These are phyloP conservation scores for Rhineura floridana DNA, from an alignment of 2,113 vertebrate genomes.

Conservation along the genomic window DNA sequence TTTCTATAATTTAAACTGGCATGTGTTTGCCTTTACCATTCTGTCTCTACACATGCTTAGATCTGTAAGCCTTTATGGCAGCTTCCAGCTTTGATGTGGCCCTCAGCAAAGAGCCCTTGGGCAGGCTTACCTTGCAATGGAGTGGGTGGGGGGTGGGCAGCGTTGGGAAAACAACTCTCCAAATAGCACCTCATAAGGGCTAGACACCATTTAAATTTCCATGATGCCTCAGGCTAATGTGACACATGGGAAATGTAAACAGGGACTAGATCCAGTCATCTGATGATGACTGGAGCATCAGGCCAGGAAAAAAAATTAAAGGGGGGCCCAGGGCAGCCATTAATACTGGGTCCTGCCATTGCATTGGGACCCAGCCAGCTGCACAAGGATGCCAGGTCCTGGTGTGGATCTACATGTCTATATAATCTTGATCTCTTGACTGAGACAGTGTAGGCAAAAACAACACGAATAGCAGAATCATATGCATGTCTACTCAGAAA, in stretches of 20 bases:
- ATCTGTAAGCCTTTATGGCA: not conserved
- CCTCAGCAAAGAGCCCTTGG: too few species aligned
- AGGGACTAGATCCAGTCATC: not conserved
- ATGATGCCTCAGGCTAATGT: not conserved
- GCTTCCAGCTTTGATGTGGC: not conserved
- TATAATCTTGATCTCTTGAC: not conserved
- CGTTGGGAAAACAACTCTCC: not conserved
- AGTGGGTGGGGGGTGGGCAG: too few species aligned
- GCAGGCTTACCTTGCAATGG: too few species aligned
- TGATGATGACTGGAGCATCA: not conserved
- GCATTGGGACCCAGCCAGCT: not conserved
- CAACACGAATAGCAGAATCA: not conserved
- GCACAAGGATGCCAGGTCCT: not conserved
- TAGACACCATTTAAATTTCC: not conserved
- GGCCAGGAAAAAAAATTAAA: not conserved
- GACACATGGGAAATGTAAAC: not conserved
- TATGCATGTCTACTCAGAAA: too few species aligned
- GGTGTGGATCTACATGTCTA: not conserved
- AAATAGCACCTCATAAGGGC: not conserved
- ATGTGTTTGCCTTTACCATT: not conserved
- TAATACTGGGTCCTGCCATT: not conserved
- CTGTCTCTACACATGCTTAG: not conserved
- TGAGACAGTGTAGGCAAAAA: not conserved
- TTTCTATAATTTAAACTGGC: not conserved
- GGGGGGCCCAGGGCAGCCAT: not conserved